Evolutionary conservation across 1,140 invertebrate species (phyloP).

Genomic region (Bombus turneri): DNA sequence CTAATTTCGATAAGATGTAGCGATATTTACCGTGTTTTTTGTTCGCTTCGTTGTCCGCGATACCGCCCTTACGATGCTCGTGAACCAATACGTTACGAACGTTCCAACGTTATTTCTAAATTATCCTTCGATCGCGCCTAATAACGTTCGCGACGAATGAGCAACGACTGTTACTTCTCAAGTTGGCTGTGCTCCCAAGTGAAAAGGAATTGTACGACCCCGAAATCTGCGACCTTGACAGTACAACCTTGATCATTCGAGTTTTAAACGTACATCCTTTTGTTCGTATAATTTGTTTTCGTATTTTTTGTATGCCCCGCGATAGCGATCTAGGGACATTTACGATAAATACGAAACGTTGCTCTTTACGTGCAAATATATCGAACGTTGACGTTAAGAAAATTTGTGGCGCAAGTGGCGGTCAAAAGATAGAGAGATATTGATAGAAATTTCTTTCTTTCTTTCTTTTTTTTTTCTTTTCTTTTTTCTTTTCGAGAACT

Average conservation of each 20-base stretch:
- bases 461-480: background rate
- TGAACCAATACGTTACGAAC: too few relatives aligned
- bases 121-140: background rate
- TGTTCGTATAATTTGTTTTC: background rate
- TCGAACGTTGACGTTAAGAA: too few relatives aligned
- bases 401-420: too few relatives aligned
- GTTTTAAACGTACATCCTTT: background rate
- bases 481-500: background rate
- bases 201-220: slow-evolving; percentile 2
- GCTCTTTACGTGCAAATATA: too few relatives aligned
- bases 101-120: background rate
- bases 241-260: slow-evolving; percentile 9
- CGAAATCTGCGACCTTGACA: background rate
- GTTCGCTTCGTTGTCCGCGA: too few relatives aligned
- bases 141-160: background rate
- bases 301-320: background rate
- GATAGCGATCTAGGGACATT: too few relatives aligned
- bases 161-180: background rate
- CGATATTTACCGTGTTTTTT: too few relatives aligned
- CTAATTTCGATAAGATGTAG: too few relatives aligned
- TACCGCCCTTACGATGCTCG: too few relatives aligned
- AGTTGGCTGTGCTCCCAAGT: slow-evolving; percentile 18
- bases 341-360: too few relatives aligned
- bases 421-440: too few relatives aligned
- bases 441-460: background rate